These are phyloP conservation scores for Mnemiopsis leidyi DNA, from an alignment of 37 sponge, comb jelly and placozoan species.

Conservation along the genomic window DNA sequence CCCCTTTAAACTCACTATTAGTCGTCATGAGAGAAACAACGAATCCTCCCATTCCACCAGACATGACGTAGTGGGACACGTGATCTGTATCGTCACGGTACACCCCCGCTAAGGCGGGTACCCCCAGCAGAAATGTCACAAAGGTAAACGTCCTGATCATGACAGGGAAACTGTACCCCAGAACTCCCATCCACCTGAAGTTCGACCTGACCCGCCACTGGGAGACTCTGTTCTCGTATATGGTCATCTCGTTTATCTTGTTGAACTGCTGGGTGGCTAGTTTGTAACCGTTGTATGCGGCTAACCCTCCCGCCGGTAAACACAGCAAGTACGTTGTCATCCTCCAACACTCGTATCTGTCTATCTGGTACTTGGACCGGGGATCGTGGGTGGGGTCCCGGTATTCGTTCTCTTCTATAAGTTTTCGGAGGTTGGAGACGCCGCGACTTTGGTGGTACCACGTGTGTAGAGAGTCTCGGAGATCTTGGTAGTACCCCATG, in stretches of 20 bases:
- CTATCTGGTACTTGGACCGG: constrained; percentile 28
- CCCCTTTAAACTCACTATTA: not conserved
- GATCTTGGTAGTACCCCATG: not conserved
- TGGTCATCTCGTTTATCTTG: not conserved
- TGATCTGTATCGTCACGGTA: constrained; percentile 24
- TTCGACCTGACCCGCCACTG: not conserved
- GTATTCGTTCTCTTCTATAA: constrained; percentile 7
- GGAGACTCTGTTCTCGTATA: not conserved
- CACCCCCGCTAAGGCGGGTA: constrained; percentile 24
- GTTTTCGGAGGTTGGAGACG: not conserved
- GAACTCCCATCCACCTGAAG: not conserved
- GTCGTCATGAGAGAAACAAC: not conserved
- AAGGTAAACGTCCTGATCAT: not conserved
- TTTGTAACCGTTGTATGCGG: not conserved
- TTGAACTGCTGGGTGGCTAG: not conserved
- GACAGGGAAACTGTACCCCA: constrained; percentile 26
- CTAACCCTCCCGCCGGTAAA: not conserved
- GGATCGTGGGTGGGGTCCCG: not conserved
- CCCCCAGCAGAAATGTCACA: not conserved
- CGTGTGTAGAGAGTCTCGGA: not conserved
- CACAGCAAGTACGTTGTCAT: not conserved
- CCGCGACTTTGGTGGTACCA: constrained; percentile 6
- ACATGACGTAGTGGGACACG: not conserved
- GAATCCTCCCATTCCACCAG: not conserved
- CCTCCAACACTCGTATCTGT: constrained; percentile 31